Evolutionary conservation across 2,113 vertebrate species (phyloP), one percentile per base, ranked within the genome.

Genomic region (Anarrhichthys ocellatus): DNA sequence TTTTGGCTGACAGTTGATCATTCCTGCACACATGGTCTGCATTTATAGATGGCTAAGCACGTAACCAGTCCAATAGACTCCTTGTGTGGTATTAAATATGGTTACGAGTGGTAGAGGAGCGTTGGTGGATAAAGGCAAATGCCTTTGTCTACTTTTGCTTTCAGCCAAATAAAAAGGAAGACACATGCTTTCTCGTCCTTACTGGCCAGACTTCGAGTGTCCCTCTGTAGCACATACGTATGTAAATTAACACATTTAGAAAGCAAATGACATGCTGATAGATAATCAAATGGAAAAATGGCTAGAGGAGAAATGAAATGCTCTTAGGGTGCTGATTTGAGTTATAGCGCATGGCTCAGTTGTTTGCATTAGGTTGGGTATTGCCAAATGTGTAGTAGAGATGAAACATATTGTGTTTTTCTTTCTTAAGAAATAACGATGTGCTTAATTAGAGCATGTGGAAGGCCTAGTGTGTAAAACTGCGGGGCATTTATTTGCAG

Each of bases 201-300:
- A 32, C 56, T 61, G 27, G 14, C 27, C n/a, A n/a, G 54, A 22
- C 59, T 59, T 17, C 0, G 11, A 10, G 38, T 48, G 73, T 84
- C 54, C 54, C 48, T 63, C 24, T 54, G 71, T 64, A n/a, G 9
- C 63, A 36, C 36, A 44, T 40, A 76, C 48, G 24, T 76, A 44
- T 59, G 9, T 29, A 66, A 62, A 73, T 67, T 4, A 85, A 80
- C 56, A 67, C 6, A 20, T 80, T 82, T 56, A 54, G 58, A 71
- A 87, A 78, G 78, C 59, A 48, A 84, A 78, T 63, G 27, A 75
- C 62, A 54, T 20, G 70, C n/a, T 68, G 80, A 74, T 71, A 87
- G 59, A 89, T 15, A 87, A 74, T 83, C 76, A 66, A 81, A 72
- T 34, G 14, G 48, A 58, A 67, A 79, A 70, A 56, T 32, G 13